Evolutionary conservation across 2,888 invertebrate species (phyloP), one percentile per base, ranked within the genome.

Genomic region (Ectemnius cavifrons): DNA sequence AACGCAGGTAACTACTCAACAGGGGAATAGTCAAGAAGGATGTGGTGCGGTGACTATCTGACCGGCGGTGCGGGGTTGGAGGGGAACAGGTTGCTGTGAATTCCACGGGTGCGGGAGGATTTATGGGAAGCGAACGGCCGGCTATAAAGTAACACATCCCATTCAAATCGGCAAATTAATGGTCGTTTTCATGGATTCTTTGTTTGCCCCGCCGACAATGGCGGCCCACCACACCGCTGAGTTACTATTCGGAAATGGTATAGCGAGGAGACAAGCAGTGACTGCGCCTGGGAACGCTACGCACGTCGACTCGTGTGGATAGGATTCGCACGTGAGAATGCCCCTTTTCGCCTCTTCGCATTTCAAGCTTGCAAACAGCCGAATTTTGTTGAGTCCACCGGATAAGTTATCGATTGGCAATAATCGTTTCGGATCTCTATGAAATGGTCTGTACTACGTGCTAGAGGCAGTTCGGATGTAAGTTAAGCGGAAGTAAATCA

Each of bases 131-230:
- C 84, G 86, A 86, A 86, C 77, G 82, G 79, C 80, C 79, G 82
- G 84, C 87, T 87, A 88, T 89, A 89, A 89, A 89, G 89, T 89
- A 89, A 89, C 87, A 89, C 87, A 89, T 87, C 84, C 87, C 83
- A 89, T 88, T 89, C 87, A 88, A 85, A 87, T 85, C 86, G 84
- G 79, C 84, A 86, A 88, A 89, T 89, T 89, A 89, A 88, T 88
- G 88, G 88, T 73, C 86, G 84, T 84, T 88, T 88, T 85, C 86
- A 84, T 84, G 85, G 83, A 88, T 87, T 88, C 88, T 89, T 89
- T 86, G 88, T 88, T 86, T 85, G 80, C 84, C 63, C 62, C 52
- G 57, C 61, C 80, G 82, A 86, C 87, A 86, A 87, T 87, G 79
- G 37, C 37, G 37, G 37, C 8, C 37, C 37, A 37, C 81, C 72